A percentile compares a stretch with the other conserved stretches of the same genome.
These are phyloP conservation scores for Mandrillus leucophaeus DNA, from an alignment of 2,113 vertebrate species.

Conservation along the genomic window DNA sequence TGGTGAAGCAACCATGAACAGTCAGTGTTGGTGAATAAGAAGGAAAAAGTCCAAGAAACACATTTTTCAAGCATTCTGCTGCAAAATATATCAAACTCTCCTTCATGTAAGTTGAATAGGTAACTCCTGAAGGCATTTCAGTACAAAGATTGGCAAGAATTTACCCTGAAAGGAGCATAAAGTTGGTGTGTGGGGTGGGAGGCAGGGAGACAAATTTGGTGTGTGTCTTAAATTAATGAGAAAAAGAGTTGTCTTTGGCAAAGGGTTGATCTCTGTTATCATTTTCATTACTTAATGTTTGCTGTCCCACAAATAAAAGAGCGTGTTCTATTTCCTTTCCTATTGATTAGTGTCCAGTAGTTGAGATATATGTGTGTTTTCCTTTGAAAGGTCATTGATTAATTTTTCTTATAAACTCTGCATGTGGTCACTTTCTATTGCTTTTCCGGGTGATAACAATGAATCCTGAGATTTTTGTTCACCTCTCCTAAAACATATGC, in stretches of 20 bases:
- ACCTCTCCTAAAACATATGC: conserved; percentile 3
- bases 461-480: conserved; percentile 33
- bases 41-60: conserved; percentile 51
- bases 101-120: conserved; percentile 8
- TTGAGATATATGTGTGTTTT: conserved; percentile 62
- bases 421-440: conserved; percentile 53
- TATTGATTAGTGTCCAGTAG: conserved; percentile 68
- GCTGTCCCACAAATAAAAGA: conserved; percentile 68
- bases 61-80: not conserved
- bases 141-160: not conserved
- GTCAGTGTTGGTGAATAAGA: conserved; percentile 2
- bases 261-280: conserved; percentile 31
- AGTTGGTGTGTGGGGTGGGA: not conserved
- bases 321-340: conserved; percentile 55
- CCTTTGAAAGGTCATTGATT: conserved; percentile 70
- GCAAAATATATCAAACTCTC: not conserved
- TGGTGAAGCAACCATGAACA: conserved; percentile 5
- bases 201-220: not conserved
- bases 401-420: conserved; percentile 64
- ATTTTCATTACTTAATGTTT: conserved; percentile 58
- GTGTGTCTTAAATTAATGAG: conserved; percentile 50
- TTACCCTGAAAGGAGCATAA: not conserved
- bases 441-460: conserved; percentile 1
- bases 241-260: conserved; percentile 58
- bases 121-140: not conserved